A percentile compares a stretch with the other conserved stretches of the same genome.
Evolutionary conservation across 1,140 invertebrate genomes (phyloP).

Genomic region (Lithobius niger): DNA sequence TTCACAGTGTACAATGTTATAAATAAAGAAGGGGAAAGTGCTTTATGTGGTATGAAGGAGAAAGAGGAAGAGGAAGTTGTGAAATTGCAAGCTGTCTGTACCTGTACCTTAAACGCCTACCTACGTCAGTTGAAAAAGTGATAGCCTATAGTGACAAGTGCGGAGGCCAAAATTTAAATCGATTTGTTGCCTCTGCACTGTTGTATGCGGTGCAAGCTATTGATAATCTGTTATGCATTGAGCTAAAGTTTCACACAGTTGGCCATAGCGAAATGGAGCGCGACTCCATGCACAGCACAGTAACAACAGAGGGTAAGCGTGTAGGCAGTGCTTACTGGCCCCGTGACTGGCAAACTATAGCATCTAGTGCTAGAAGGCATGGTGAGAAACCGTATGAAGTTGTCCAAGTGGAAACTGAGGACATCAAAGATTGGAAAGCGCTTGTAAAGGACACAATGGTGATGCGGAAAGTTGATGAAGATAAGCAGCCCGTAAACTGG

Average conservation of each 20-base stretch:
- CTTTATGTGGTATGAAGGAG: not conserved
- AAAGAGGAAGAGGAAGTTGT: not conserved
- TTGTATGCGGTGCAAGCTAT: not conserved
- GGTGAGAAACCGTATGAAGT: not conserved
- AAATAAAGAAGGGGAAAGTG: not conserved
- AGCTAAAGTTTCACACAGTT: not conserved
- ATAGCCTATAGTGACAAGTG: not conserved
- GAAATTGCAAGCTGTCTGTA: not conserved
- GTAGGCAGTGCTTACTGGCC: not conserved
- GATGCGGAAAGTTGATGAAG: not conserved
- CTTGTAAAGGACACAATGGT: too few species aligned
- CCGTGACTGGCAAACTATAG: not conserved
- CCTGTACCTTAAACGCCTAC: not conserved
- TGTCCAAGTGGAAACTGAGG: not conserved
- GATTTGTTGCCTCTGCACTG: not conserved
- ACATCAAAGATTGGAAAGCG: not conserved
- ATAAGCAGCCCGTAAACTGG: not conserved
- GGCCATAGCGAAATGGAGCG: not conserved
- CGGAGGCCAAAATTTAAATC: not conserved
- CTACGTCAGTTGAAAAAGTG: not conserved
- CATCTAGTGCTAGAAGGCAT: not conserved
- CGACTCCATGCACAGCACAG: not conserved
- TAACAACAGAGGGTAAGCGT: not conserved
- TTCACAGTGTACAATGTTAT: not conserved
- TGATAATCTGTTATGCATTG: not conserved